A percentile compares a stretch with the other conserved stretches of the same genome.
These are phyloP conservation scores for Lanius collurio DNA, from an alignment of 2,113 vertebrate species.

Conservation along the genomic window DNA sequence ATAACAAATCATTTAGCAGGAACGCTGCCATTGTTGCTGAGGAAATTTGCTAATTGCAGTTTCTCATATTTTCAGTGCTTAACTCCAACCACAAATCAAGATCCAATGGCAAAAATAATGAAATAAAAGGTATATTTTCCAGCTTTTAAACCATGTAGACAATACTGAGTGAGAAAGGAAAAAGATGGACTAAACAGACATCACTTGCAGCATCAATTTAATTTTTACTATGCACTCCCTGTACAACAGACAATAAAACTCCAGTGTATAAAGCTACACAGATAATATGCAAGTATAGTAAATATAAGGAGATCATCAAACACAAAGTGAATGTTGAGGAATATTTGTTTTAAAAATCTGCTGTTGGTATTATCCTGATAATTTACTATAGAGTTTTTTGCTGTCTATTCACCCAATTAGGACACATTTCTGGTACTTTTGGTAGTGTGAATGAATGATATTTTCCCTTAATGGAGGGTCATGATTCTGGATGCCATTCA, in stretches of 20 bases:
- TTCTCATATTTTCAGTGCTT: background rate
- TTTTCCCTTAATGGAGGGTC: background rate
- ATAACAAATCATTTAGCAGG: slow-evolving; percentile 40
- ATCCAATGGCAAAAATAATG: background rate
- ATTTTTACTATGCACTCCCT: background rate
- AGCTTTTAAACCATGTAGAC: background rate
- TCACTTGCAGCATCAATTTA: background rate
- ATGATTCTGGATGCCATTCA: background rate
- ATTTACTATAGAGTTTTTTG: background rate
- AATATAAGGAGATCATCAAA: background rate
- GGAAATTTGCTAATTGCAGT: background rate
- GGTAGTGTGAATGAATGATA: background rate
- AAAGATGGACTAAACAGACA: background rate
- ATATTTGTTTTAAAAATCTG: background rate
- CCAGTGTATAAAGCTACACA: background rate
- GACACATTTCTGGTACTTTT: background rate
- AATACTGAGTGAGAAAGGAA: background rate
- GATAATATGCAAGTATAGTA: background rate
- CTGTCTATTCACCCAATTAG: background rate
- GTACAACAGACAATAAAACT: background rate
- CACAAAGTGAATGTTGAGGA: background rate
- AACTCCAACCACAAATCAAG: background rate
- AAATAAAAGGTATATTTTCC: background rate
- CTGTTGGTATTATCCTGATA: background rate
- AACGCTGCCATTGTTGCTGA: background rate